Base-by-base conservation (phyloP, 2,797 vertebrate genomes). In the Lateolabrax maculatus region DNA sequence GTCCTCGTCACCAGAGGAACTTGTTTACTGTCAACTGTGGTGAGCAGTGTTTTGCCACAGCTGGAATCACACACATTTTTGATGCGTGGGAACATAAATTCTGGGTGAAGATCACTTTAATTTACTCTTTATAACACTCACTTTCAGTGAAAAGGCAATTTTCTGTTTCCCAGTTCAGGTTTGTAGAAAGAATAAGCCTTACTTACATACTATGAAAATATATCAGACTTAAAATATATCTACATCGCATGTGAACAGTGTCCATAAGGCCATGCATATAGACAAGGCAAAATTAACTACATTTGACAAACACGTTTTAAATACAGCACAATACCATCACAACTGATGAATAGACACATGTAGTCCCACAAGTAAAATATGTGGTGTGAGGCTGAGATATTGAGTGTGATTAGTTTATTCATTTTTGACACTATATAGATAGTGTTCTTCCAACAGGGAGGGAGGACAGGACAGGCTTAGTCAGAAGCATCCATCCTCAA, bases 21-120 rank as follows among this genome's bases (percentile, higher is more conserved):
- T 71, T 87, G 84, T 87, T 87, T 86, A 83, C 85, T 73, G 78
- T 79, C 82, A 77, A 29, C 82, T 86, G 84, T 51, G 88, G 79
- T 56, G 39, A 82, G 65, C 72, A 66, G 46, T 6, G 46, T 80
- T 81, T 44, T 51, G 15, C 82, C 81, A 46, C 49, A 86, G 69
- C 75, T 86, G 81, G 71, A 84, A 72, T 76, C 77, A 41, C 60
- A 37, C 80, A 82, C 80, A 86, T 84, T 75, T 75, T 75, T 72
- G 49, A 77, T 51, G 43, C 5, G 48, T 81, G 81, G 84, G 86
- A 76, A 84, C 71, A 73, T 67, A 29, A 43, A 73, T 79, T 73
- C 55, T 36, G 53, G 36, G 31, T 39, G 71, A 62, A 71, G 74
- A 81, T 71, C 11, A 48, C n/a, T 79, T 55, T 6, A 71, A 64